These are phyloP conservation scores for Sebastes kiyomatsui DNA, from an alignment of 2,797 vertebrate genomes.

Conservation along the genomic window DNA sequence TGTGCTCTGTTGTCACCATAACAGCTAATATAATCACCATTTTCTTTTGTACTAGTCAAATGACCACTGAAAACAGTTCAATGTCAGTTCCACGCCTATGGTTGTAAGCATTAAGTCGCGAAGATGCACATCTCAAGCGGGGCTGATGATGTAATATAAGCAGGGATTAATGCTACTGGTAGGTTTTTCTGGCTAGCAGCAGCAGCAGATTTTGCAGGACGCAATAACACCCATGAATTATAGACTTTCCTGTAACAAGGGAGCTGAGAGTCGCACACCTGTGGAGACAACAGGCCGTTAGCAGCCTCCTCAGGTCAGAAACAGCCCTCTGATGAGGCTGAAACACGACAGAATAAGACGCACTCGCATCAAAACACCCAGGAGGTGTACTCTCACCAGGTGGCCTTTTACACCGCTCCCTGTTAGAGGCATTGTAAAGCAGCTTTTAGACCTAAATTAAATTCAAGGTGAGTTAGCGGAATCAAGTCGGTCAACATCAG, in stretches of 20 bases:
- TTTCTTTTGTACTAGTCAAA: no score
- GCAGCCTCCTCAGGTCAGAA: conserved; percentile 56
- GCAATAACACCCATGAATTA: conserved; percentile 57
- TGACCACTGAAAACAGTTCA: no score
- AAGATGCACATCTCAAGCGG: not conserved
- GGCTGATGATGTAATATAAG: conserved; percentile 33
- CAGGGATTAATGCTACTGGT: conserved; percentile 36
- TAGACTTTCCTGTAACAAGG: conserved; percentile 55
- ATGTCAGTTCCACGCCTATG: no score
- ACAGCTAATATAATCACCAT: no score
- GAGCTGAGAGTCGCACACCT: conserved; percentile 49
- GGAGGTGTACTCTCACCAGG: conserved; percentile 41
- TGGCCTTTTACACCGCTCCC: conserved; percentile 21
- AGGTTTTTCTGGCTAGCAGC: conserved; percentile 26
- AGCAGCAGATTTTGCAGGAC: conserved; percentile 32
- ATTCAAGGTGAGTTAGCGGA: conserved; percentile 35
- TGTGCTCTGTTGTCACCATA: no score
- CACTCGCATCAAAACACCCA: conserved; percentile 45
- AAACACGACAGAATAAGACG: conserved; percentile 37
- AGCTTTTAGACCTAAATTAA: conserved; percentile 21
- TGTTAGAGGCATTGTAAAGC: conserved; percentile 10
- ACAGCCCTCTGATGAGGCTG: conserved; percentile 60
- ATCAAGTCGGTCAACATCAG: conserved; percentile 44
- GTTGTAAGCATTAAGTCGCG: conserved; percentile 3
- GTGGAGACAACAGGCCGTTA: conserved; percentile 60